phyloP scores from a whole-genome alignment of 2,113 vertebrate species.

The Ancistrus triradiatus region DNA sequence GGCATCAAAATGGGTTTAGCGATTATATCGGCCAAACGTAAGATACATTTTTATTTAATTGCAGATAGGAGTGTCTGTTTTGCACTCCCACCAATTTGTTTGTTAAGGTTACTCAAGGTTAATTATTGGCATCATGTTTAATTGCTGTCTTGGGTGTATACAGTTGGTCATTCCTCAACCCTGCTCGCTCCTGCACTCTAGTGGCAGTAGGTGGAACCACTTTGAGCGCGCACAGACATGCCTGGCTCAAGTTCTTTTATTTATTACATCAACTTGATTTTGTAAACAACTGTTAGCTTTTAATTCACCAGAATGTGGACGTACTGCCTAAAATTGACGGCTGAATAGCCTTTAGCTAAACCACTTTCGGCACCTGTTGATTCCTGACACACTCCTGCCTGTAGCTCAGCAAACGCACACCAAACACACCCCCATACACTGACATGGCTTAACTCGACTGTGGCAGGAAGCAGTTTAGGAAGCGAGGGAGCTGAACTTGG shows the following conservation, averaged over 20 bases:
- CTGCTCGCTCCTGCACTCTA: background rate
- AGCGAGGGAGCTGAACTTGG: conserved; percentile 16
- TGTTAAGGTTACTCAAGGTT: background rate
- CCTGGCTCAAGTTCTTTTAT: background rate
- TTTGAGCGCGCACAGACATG: background rate
- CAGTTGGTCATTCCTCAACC: background rate
- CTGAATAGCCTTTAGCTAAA: too few relatives aligned
- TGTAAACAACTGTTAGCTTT: background rate
- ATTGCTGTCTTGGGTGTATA: too few relatives aligned
- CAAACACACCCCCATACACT: background rate
- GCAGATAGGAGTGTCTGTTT: background rate
- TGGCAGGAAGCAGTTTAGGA: conserved; percentile 25
- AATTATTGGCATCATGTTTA: background rate
- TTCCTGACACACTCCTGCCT: background rate
- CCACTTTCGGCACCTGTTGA: background rate
- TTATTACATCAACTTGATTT: background rate
- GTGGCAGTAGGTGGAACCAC: background rate
- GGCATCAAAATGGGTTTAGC: too few relatives aligned
- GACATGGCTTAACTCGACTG: background rate
- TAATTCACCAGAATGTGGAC: too few relatives aligned
- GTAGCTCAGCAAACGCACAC: background rate
- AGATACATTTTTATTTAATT: background rate
- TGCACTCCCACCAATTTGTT: background rate
- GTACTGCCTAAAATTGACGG: too few relatives aligned
- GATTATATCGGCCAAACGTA: too few relatives aligned